Percentiles rank a stretch among this genome's conserved stretches.
These are phyloP conservation scores for Strigops habroptila DNA, from an alignment of 2,113 vertebrate genomes.

Conservation along the genomic window DNA sequence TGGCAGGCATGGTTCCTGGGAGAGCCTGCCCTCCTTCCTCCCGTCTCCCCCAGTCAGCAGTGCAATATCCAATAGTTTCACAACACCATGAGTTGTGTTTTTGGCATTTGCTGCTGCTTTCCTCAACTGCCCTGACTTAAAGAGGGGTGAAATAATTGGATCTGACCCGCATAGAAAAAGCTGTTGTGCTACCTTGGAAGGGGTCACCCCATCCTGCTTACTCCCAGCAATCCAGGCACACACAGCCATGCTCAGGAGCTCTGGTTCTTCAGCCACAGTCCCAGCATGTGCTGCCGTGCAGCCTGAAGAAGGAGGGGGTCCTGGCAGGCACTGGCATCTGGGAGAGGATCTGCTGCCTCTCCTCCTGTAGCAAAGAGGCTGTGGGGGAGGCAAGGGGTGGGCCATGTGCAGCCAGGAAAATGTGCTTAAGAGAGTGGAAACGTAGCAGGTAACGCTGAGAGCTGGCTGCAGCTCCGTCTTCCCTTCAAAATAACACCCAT, in stretches of 20 bases:
- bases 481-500: not conserved
- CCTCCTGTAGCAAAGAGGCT: not conserved
- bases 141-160: not conserved
- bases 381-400: not conserved
- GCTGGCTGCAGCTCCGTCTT: not conserved
- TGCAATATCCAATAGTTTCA: not conserved
- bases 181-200: not conserved
- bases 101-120: not conserved
- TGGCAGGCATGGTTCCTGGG: not conserved
- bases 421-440: not conserved
- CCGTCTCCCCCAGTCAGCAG: not conserved
- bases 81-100: fast-evolving
- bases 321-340: not conserved
- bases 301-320: not conserved
- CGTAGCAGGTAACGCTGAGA: fast-evolving
- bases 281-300: fast-evolving
- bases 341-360: not conserved
- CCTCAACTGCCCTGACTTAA: not conserved
- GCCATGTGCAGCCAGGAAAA: not conserved
- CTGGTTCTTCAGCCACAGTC: not conserved
- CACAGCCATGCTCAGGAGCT: fast-evolving
- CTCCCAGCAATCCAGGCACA: not conserved
- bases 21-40: not conserved
- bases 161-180: not conserved
- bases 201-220: not conserved